Conservation (phyloP, 2,888 invertebrate species). For the Acanthosepion lycidas region DNA sequence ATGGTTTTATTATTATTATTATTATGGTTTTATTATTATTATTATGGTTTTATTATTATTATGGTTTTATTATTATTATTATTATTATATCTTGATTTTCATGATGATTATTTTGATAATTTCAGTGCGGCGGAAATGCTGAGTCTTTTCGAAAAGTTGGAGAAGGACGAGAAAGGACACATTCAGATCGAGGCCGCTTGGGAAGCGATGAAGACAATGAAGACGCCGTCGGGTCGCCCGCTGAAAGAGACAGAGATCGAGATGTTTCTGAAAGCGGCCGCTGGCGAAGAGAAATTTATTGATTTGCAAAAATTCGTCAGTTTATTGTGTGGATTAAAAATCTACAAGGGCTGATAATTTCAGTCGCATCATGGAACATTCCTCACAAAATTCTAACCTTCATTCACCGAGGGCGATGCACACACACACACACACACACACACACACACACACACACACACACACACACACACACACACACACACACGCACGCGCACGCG, state of each 20-base stretch:
- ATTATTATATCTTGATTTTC: background rate
- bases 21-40: no score
- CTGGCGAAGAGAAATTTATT: constrained; percentile 63
- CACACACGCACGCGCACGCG: no score
- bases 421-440: background rate
- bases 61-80: background rate
- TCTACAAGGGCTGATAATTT: constrained; percentile 51
- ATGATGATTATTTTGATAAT: background rate
- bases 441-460: background rate
- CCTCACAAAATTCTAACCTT: background rate
- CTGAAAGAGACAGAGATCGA: constrained; percentile 60
- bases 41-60: no score
- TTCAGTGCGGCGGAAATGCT: constrained; percentile 58
- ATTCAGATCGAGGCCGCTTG: constrained; percentile 59
- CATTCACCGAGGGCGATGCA: background rate
- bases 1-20: no score
- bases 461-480: background rate
- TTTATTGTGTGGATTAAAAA: constrained; percentile 65
- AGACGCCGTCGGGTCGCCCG: constrained; percentile 56
- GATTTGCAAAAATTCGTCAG: constrained; percentile 68
- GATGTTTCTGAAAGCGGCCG: constrained; percentile 59
- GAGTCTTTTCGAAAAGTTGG: constrained; percentile 54
- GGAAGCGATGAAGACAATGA: constrained; percentile 59
- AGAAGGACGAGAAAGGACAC: constrained; percentile 53
- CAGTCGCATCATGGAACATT: background rate